phyloP scores from a whole-genome alignment of 2,888 invertebrate genomes.

The Tiphia femorata region DNA sequence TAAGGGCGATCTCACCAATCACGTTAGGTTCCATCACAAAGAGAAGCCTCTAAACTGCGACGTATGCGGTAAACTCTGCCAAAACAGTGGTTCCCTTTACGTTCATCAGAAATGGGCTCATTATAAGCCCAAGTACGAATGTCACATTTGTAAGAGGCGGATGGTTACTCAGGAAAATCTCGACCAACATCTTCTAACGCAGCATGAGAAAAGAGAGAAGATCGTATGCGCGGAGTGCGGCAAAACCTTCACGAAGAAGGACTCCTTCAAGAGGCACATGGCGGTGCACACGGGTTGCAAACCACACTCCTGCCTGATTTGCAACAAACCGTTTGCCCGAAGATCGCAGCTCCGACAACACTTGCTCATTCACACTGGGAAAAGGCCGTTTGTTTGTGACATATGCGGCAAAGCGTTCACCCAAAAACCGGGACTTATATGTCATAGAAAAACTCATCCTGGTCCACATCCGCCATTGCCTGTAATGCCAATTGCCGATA shows the following conservation, averaged over 20 bases:
- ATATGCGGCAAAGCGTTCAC: conserved; percentile 66
- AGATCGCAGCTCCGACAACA: conserved; percentile 64
- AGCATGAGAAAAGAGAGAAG: conserved; percentile 65
- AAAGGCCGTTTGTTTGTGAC: conserved; percentile 64
- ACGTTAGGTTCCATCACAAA: conserved; percentile 64
- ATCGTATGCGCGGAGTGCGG: conserved; percentile 66
- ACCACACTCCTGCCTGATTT: conserved; percentile 63
- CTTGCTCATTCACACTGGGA: conserved; percentile 64
- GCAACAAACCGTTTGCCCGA: conserved; percentile 62
- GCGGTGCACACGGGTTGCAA: conserved; percentile 65
- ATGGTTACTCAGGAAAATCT: conserved; percentile 67
- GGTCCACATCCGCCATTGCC: conserved; percentile 64
- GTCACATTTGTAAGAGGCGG: conserved; percentile 63
- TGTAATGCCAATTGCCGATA: conserved; percentile 66
- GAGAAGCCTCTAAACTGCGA: conserved; percentile 66
- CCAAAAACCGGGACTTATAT: conserved; percentile 65
- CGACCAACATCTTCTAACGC: conserved; percentile 62
- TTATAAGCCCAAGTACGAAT: conserved; percentile 65
- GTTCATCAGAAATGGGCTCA: conserved; percentile 68
- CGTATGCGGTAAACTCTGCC: conserved; percentile 63
- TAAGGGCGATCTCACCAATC: conserved; percentile 65
- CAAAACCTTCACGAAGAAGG: conserved; percentile 65
- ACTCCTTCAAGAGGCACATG: conserved; percentile 66
- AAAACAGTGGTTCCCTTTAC: conserved; percentile 64
- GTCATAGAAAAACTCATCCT: conserved; percentile 65